phyloP scores from a whole-genome alignment of 2,113 vertebrate species.

The Aldabrachelys gigantea region DNA sequence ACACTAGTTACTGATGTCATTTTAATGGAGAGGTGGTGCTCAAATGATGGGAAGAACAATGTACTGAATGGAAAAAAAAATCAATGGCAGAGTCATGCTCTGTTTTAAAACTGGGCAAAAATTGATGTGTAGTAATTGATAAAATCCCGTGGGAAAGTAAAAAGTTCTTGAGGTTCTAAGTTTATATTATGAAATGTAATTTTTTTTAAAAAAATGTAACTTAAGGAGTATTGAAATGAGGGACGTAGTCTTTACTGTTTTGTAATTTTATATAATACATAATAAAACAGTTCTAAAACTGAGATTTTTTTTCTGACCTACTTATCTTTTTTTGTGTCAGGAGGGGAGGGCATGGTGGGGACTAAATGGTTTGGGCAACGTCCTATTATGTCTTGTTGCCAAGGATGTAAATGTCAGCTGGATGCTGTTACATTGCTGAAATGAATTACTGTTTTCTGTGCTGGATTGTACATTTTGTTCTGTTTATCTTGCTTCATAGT shows the following conservation, averaged over 20 bases:
- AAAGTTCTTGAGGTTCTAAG: background rate
- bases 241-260: background rate
- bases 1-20: background rate
- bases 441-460: fast-evolving
- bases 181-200: background rate
- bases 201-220: background rate
- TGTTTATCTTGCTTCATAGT: fast-evolving
- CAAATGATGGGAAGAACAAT: background rate
- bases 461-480: background rate
- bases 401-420: background rate
- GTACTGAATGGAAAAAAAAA: background rate
- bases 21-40: background rate
- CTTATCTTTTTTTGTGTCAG: too few relatives aligned
- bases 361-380: background rate
- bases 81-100: background rate
- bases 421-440: background rate
- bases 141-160: background rate
- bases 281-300: background rate
- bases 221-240: background rate
- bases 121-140: background rate
- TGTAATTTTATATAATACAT: background rate
- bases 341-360: too few relatives aligned
- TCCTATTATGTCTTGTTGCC: background rate
- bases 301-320: too few relatives aligned
- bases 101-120: background rate